A percentile compares a stretch with the other conserved stretches of the same genome.
These are phyloP conservation scores for Pogonomyrmex californicus DNA, from an alignment of 1,140 invertebrate genomes.

Conservation along the genomic window DNA sequence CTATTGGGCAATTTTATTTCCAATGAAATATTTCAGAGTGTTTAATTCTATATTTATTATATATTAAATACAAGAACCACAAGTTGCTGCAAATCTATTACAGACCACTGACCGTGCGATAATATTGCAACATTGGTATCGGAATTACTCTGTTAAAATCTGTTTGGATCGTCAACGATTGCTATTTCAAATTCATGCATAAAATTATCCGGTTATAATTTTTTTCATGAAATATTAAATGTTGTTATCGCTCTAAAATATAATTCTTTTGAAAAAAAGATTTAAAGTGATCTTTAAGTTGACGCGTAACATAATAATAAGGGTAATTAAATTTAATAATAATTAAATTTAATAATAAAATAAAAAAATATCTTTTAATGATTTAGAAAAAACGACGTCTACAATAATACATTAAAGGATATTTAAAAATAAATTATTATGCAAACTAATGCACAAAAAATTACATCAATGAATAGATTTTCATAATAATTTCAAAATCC, in stretches of 20 bases:
- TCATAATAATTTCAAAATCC: neutral
- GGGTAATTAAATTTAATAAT: constrained; percentile 4
- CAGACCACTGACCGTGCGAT: constrained; percentile 59
- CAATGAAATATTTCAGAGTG: constrained; percentile 13
- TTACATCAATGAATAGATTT: constrained; percentile 5
- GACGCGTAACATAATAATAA: neutral
- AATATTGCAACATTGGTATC: constrained; percentile 62
- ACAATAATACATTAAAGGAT: neutral
- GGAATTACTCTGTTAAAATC: constrained; percentile 67
- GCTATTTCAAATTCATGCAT: constrained; percentile 29
- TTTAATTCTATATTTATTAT: constrained; percentile 73
- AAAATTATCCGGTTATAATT: constrained; percentile 32
- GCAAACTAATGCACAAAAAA: neutral
- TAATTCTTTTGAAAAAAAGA: constrained; percentile 39
- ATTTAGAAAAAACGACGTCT: neutral
- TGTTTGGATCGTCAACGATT: constrained; percentile 67
- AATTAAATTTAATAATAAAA: constrained; percentile 4
- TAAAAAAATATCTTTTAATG: constrained; percentile 25
- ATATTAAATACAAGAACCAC: constrained; percentile 39
- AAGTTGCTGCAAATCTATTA: constrained; percentile 69
- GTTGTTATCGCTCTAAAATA: constrained; percentile 25
- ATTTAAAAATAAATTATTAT: constrained; percentile 2
- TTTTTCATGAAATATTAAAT: constrained; percentile 37
- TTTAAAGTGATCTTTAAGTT: neutral
- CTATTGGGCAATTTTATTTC: constrained; percentile 21